A percentile compares a stretch with the other conserved stretches of the same genome.
Conservation (phyloP, 1,140 invertebrate genomes). For the Drosophila melanogaster region Release_6_plus_ISO1_MT NT_033777.3:15137501-15138000, state of each 20-base stretch:
- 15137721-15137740: constrained; percentile 10
- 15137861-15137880: neutral
- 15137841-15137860: constrained; percentile 1
- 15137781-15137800: neutral
- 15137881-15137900: neutral
- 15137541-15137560: constrained; percentile 15
- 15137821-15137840: neutral
- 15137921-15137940: neutral
- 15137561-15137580: neutral
- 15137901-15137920: neutral
- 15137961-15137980: neutral
- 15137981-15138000: neutral
- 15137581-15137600: neutral
- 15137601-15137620: neutral
- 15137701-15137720: neutral
- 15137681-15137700: neutral
- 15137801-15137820: constrained; percentile 5
- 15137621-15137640: constrained; percentile 3
- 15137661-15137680: neutral
- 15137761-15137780: neutral
- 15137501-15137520: constrained; percentile 1
- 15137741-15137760: neutral
- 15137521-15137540: neutral
- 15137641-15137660: neutral
- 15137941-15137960: neutral